phyloP scores from a whole-genome alignment of 1,140 invertebrate genomes.

The Orchestia grillus region DNA sequence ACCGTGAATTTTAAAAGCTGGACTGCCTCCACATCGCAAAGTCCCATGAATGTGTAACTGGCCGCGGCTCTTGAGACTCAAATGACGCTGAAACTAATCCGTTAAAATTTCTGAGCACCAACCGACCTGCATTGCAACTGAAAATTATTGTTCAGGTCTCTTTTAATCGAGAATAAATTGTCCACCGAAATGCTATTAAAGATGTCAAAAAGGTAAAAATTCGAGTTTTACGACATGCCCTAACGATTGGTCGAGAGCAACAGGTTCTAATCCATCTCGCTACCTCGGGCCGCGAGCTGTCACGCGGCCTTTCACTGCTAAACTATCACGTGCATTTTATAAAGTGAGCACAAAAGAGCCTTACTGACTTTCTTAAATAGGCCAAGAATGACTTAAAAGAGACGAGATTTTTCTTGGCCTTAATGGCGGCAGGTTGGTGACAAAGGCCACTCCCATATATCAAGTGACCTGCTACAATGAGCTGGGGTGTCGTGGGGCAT shows the following conservation, averaged over 20 bases:
- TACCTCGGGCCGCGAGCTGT: not conserved
- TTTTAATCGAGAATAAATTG: conserved; percentile 40
- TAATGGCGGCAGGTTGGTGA: conserved; percentile 39
- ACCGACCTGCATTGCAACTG: conserved; percentile 40
- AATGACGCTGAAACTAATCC: not conserved
- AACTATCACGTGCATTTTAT: conserved; percentile 46
- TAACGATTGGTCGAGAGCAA: conserved; percentile 46
- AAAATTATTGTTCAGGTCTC: conserved; percentile 20
- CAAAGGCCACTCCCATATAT: conserved; percentile 47
- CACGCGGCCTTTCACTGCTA: conserved; percentile 17
- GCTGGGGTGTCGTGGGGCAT: not conserved
- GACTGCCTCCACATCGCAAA: not conserved
- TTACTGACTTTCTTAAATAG: conserved; percentile 51
- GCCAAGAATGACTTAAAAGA: conserved; percentile 38
- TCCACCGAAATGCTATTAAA: conserved; percentile 32
- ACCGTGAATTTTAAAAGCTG: too few relatives aligned
- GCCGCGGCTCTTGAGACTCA: not conserved
- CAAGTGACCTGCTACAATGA: conserved; percentile 34
- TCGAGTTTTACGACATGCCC: conserved; percentile 19
- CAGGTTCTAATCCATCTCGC: conserved; percentile 53
- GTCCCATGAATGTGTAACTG: not conserved
- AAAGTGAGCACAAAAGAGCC: not conserved
- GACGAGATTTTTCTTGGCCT: conserved; percentile 12
- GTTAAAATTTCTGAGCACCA: conserved; percentile 29
- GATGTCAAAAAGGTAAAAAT: conserved; percentile 39